Evolutionary conservation across 2,797 vertebrate species (phyloP).

Genomic region (Staurois parvus): DNA sequence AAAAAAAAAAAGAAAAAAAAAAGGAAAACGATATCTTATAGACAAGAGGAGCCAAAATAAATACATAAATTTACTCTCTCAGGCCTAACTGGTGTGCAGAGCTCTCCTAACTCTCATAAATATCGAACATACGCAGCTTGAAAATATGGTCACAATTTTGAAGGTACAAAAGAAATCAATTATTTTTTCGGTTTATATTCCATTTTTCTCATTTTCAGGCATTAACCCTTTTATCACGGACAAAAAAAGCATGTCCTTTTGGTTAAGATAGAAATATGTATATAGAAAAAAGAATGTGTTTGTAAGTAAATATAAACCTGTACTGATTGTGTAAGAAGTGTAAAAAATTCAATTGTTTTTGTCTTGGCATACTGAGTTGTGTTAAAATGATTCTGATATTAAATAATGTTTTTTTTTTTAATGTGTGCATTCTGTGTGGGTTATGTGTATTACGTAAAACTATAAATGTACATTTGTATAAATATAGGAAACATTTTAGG

Average conservation of each 20-base stretch:
- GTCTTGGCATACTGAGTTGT: no score
- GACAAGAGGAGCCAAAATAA: constrained; percentile 58
- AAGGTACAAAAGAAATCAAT: constrained; percentile 47
- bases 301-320: no score
- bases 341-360: background rate
- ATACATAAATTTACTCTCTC: constrained; percentile 56
- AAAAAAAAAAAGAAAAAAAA: constrained; percentile 2
- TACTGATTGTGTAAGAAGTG: background rate
- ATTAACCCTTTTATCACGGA: constrained; percentile 31
- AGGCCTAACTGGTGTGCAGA: constrained; percentile 42
- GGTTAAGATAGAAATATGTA: background rate
- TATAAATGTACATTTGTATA: background rate
- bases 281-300: background rate
- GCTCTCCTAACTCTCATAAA: constrained; percentile 56
- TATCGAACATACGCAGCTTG: constrained; percentile 54
- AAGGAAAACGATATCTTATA: constrained; percentile 55
- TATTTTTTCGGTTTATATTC: constrained; percentile 44
- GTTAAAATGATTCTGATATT: no score
- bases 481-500: background rate
- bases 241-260: background rate
- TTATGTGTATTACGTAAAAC: background rate
- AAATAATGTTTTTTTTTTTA: no score
- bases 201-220: constrained; percentile 30
- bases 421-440: no score
- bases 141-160: constrained; percentile 61